Base-by-base conservation (phyloP, 2,888 invertebrate species). In the Adelognathus sp. region DNA sequence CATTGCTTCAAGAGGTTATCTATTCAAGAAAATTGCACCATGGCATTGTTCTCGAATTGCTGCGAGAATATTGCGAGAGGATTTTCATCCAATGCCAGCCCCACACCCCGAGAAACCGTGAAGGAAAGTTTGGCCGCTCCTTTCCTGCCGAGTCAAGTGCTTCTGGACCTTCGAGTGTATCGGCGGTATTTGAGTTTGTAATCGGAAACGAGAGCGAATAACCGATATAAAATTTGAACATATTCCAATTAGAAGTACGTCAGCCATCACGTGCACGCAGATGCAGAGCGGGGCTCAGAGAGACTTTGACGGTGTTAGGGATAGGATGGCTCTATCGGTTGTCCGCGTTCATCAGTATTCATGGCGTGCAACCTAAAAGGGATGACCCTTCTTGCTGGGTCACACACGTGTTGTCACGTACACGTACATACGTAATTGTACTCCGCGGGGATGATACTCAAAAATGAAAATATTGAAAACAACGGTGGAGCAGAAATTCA, bases 281-380 rank as follows among this genome's bases (percentile, higher is more conserved):
- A 16, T n/a, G n/a, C n/a, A 14, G 63, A 24, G 24, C 4, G 21
- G 18, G 18, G 21, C 46, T 46, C 24, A 11, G 6, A 11, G 46
- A 21, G 46, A n/a, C 21, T 46, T 46, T 46, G 46, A 46, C 18
- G 24, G 46, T 7, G 46, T 18, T 14, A 21, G 39, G 3, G 44
- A 21, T 7, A 11, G n/a, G 50, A 21, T 24, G 21, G 50, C 24
- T 14, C 33, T 39, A 18, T 11, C 9, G 33, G 52, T 46, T 50
- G 52, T 36, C 36, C 36, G 31, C 18, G 33, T 52, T 71, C 61
- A 61, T 71, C 71, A 71, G 71, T 61, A 71, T 71, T 61, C 71
- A 61, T 61, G 18, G 61, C 71, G 14, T 36, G 36, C 24, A 71
- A 61, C 27, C 11, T 46, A 11, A 46, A 46, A 46, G 24, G 46